A percentile compares a stretch with the other conserved stretches of the same genome.
phyloP scores from a whole-genome alignment of 2,888 invertebrate genomes.

The Andrena chrysosceles region DNA sequence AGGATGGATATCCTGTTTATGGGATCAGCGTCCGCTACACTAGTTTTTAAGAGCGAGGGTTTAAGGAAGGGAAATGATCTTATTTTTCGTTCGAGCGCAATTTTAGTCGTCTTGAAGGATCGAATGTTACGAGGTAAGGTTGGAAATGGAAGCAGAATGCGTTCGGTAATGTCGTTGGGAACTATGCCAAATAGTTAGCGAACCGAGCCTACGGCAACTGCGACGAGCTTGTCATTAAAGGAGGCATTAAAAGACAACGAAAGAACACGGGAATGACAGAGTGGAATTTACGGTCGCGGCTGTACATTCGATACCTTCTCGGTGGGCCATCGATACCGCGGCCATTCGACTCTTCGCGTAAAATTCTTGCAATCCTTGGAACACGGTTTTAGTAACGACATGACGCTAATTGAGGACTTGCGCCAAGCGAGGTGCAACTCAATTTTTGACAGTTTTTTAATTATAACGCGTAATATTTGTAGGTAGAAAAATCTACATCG shows the following conservation, averaged over 20 bases:
- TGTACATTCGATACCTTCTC: constrained; percentile 38
- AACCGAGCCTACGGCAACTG: constrained; percentile 27
- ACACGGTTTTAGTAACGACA: constrained; percentile 9
- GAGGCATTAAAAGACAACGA: constrained; percentile 21
- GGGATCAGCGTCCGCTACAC: too few relatives aligned
- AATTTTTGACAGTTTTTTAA: too few relatives aligned
- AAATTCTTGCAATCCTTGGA: constrained; percentile 31
- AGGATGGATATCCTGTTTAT: too few relatives aligned
- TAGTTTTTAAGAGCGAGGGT: too few relatives aligned
- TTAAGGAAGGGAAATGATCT: too few relatives aligned
- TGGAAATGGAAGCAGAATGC: constrained; percentile 13
- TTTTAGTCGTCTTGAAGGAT: background rate
- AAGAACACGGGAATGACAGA: constrained; percentile 23
- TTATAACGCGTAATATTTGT: background rate
- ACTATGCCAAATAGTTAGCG: constrained; percentile 59
- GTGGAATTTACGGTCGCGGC: constrained; percentile 30
- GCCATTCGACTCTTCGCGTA: constrained; percentile 43
- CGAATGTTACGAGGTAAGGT: constrained; percentile 1
- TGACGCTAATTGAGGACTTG: background rate
- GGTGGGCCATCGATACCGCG: constrained; percentile 31
- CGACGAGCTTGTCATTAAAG: constrained; percentile 38
- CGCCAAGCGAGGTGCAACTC: background rate
- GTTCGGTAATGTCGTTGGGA: constrained; percentile 39
- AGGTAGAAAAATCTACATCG: background rate
- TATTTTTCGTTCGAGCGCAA: too few relatives aligned